These are phyloP conservation scores for Paradoxurus hermaphroditus DNA, from an alignment of 2,113 vertebrate genomes.

Conservation along the genomic window DNA sequence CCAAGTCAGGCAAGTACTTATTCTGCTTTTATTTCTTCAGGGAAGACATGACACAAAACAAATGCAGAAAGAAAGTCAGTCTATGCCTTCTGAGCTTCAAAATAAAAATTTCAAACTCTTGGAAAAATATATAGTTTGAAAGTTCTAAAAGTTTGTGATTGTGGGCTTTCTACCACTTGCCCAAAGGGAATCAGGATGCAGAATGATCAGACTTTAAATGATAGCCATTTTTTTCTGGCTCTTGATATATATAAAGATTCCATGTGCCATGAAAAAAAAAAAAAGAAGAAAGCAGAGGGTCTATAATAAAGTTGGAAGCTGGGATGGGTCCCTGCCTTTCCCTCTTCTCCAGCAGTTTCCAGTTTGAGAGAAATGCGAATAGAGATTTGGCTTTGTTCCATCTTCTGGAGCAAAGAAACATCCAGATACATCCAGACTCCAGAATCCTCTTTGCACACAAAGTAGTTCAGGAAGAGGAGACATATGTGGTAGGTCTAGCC, in stretches of 20 bases:
- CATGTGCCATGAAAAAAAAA: background rate
- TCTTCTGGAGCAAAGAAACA: background rate
- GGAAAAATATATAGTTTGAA: background rate
- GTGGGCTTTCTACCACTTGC: background rate
- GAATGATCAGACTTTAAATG: background rate
- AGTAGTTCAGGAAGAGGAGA: background rate
- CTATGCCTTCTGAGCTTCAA: background rate
- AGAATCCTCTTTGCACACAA: background rate
- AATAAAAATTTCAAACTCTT: background rate
- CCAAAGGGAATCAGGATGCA: background rate
- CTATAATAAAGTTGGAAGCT: background rate
- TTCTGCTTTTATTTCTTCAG: background rate
- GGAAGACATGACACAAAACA: background rate
- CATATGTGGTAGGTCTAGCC: accelerated
- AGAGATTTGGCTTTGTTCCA: too few species aligned
- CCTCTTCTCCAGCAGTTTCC: background rate
- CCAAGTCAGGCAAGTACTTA: background rate
- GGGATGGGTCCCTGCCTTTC: accelerated
- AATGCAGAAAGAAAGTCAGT: background rate
- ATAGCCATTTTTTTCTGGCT: background rate
- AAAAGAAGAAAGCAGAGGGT: background rate
- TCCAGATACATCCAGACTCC: too few species aligned
- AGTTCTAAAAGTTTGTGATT: background rate
- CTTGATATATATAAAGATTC: background rate
- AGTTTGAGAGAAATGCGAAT: background rate